These are phyloP conservation scores for Anhinga rufa DNA, from an alignment of 2,113 vertebrate species.

Conservation along the genomic window DNA sequence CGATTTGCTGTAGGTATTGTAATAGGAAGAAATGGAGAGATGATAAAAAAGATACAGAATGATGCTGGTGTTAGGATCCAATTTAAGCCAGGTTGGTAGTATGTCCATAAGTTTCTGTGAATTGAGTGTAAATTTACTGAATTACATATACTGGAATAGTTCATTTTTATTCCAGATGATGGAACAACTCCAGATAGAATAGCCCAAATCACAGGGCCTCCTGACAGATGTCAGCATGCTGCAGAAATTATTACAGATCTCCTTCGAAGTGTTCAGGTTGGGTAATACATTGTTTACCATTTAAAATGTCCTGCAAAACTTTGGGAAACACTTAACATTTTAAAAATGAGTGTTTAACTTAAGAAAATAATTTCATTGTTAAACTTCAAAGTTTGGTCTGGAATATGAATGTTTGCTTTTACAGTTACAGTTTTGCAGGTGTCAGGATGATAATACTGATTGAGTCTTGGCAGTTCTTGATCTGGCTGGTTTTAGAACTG, in stretches of 20 bases:
- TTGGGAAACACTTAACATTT: background rate
- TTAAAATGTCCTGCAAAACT: background rate
- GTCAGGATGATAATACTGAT: background rate
- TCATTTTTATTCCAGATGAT: conserved; percentile 80
- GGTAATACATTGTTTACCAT: background rate
- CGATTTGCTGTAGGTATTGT: conserved; percentile 98
- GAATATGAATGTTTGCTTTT: background rate
- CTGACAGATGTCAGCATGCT: conserved; percentile 93
- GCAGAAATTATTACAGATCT: conserved; percentile 96
- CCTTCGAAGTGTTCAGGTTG: conserved; percentile 92
- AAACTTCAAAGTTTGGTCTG: background rate
- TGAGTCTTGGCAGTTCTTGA: background rate
- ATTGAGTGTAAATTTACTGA: background rate
- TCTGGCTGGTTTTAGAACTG: background rate
- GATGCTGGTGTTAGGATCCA: conserved; percentile 98
- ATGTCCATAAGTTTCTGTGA: background rate
- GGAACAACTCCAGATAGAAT: conserved; percentile 96
- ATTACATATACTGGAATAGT: background rate
- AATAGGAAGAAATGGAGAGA: conserved; percentile 96
- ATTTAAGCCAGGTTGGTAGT: conserved; percentile 90
- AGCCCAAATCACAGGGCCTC: conserved; percentile 97
- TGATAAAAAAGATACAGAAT: conserved; percentile 99
- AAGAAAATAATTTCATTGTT: background rate
- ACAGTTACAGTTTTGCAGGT: background rate
- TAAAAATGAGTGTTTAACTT: background rate